Evolutionary conservation across 1,140 invertebrate genomes (phyloP).

Genomic region (Heliconius hewitsoni): DNA sequence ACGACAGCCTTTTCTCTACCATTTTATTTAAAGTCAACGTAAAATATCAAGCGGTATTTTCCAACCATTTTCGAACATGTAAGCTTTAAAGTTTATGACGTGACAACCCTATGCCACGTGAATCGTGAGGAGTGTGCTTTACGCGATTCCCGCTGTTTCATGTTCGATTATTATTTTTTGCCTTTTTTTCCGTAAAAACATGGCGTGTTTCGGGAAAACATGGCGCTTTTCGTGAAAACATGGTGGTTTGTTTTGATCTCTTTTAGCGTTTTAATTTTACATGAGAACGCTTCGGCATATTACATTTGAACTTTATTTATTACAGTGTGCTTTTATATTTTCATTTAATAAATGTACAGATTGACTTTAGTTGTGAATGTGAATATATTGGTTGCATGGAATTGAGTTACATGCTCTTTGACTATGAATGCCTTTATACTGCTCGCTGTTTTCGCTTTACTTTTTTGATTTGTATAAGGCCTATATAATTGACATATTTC

Average conservation of each 20-base stretch:
- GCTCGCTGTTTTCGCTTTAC: not conserved
- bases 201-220: conserved; percentile 23
- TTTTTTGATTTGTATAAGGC: not conserved
- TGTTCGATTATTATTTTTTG: conserved; percentile 34
- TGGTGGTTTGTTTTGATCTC: conserved; percentile 32
- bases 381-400: not conserved
- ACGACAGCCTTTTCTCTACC: too few relatives aligned
- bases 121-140: conserved; percentile 5
- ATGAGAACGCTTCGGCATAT: conserved; percentile 30
- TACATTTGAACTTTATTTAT: conserved; percentile 29
- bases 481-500: too few relatives aligned
- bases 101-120: conserved; percentile 11
- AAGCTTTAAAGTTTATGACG: not conserved
- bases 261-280: conserved; percentile 36
- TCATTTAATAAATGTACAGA: conserved; percentile 9
- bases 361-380: not conserved
- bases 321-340: conserved; percentile 13
- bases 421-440: not conserved
- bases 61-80: not conserved
- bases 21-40: too few relatives aligned
- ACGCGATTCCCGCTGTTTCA: conserved; percentile 29
- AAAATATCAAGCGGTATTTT: not conserved
- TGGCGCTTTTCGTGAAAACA: conserved; percentile 27
- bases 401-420: not conserved
- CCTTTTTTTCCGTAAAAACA: not conserved